Percentiles rank a stretch among this genome's conserved stretches.
Conservation (phyloP, 2,113 vertebrate species). For the Bucco capensis region DNA sequence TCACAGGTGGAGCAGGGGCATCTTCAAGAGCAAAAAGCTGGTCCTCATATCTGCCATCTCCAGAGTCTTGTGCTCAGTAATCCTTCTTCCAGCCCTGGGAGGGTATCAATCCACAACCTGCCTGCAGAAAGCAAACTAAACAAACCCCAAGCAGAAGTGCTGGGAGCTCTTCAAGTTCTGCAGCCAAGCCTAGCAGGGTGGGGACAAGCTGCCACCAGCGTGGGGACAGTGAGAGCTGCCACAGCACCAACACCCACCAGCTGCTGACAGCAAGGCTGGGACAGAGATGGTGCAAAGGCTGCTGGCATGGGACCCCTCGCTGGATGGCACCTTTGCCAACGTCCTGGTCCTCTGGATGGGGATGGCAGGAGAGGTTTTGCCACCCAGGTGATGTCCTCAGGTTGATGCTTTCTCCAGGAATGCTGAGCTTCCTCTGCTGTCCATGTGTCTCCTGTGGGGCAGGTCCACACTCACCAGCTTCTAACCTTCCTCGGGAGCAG, state of each 20-base stretch:
- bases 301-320: not conserved
- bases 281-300: fast-evolving
- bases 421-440: fast-evolving
- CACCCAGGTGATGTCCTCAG: not conserved
- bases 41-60: not conserved
- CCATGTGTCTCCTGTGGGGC: not conserved
- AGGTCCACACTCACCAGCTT: not conserved
- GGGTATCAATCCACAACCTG: not conserved
- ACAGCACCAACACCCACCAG: fast-evolving
- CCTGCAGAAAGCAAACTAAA: not conserved
- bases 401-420: not conserved
- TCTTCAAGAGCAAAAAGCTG: not conserved
- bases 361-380: not conserved
- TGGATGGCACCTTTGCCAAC: not conserved
- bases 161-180: not conserved
- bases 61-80: not conserved
- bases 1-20: fast-evolving
- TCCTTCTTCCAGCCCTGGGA: no score
- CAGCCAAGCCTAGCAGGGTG: fast-evolving
- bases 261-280: not conserved
- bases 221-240: not conserved
- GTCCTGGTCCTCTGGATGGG: not conserved
- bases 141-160: not conserved
- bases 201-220: not conserved
- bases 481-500: not conserved